Conservation (phyloP, 2,113 vertebrate genomes). For the Alligator sinensis region DNA sequence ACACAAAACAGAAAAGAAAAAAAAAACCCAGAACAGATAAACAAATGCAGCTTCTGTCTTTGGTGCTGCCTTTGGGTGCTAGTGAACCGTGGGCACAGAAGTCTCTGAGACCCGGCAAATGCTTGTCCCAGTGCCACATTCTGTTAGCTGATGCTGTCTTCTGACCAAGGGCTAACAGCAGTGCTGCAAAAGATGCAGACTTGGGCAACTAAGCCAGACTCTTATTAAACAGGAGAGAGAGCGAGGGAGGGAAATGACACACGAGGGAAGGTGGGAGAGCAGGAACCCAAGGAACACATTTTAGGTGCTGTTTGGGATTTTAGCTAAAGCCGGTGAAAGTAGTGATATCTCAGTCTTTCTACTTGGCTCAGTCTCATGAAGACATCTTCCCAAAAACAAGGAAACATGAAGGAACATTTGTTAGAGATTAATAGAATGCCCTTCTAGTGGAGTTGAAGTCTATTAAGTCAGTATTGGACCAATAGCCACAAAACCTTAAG, state of each 20-base stretch:
- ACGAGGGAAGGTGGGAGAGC: no score
- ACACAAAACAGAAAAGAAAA: no score
- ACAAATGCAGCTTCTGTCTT: neutral
- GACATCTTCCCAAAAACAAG: no score
- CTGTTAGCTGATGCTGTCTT: neutral
- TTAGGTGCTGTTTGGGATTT: no score
- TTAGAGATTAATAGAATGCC: neutral
- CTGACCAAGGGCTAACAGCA: neutral
- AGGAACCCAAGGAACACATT: no score
- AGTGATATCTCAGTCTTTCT: no score
- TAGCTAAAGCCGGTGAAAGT: no score
- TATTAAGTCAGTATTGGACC: neutral
- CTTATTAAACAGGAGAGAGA: fast-evolving
- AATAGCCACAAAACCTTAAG: neutral
- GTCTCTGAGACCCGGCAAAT: neutral
- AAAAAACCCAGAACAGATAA: neutral
- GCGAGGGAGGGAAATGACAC: neutral
- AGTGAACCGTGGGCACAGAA: no score
- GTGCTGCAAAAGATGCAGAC: neutral
- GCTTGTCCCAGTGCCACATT: neutral
- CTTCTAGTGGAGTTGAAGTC: neutral
- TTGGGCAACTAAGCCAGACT: neutral
- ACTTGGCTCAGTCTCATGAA: no score
- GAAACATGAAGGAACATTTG: no score
- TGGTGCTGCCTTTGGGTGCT: neutral